A percentile compares a stretch with the other conserved stretches of the same genome.
phyloP scores from a whole-genome alignment of 1,140 invertebrate species.

The Aphidius gifuensis region DNA sequence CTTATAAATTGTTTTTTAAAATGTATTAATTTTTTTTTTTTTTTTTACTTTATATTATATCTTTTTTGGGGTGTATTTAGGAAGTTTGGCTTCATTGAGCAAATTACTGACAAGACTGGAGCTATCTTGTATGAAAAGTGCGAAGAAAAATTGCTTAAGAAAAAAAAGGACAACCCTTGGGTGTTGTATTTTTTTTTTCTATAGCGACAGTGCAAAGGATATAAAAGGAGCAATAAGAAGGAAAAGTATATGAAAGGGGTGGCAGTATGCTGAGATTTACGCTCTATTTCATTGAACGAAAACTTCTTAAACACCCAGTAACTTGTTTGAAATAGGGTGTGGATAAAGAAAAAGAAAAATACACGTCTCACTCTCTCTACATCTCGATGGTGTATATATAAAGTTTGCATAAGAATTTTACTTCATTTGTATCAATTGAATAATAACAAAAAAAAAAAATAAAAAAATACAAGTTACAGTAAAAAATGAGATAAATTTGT shows the following conservation, averaged over 20 bases:
- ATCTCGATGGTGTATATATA: no score
- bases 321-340: conserved; percentile 6
- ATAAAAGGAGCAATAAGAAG: no score
- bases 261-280: conserved; percentile 1
- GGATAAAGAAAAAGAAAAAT: not conserved
- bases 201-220: not conserved
- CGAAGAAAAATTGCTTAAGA: not conserved
- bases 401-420: no score
- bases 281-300: conserved; percentile 16
- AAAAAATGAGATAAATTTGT: no score
- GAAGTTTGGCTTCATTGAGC: conserved; percentile 12
- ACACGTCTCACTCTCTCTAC: no score
- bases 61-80: not conserved
- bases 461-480: no score
- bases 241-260: no score
- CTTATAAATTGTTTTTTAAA: not conserved
- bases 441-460: no score
- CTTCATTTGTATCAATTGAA: no score
- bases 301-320: conserved; percentile 6
- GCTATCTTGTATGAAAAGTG: conserved; percentile 14
- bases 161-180: not conserved
- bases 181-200: not conserved
- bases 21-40: not conserved
- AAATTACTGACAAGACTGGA: conserved; percentile 8
- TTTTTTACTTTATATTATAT: conserved; percentile 3